phyloP scores from a whole-genome alignment of 2,797 vertebrate species.

The Propithecus deckenii region DNA sequence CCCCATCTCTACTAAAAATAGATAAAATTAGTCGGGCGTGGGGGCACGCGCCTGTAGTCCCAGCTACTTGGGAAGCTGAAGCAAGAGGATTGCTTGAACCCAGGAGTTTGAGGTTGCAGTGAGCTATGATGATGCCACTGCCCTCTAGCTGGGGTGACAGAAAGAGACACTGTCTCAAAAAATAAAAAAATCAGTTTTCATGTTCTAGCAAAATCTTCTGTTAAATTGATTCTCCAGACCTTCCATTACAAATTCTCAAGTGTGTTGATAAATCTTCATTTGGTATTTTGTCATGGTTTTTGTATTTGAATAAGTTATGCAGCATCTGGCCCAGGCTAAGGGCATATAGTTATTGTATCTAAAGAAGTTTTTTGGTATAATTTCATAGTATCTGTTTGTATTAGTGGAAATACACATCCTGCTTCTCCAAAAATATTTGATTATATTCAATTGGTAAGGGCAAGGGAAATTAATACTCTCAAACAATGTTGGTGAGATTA shows the following conservation, averaged over 20 bases:
- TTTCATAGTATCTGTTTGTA: background rate
- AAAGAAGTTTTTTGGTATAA: background rate
- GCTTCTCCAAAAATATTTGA: background rate
- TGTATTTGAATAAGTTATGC: constrained; percentile 76
- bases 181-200: background rate
- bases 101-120: no score
- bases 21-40: no score
- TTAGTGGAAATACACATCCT: background rate
- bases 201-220: constrained; percentile 13
- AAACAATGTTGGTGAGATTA: background rate
- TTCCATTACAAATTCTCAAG: constrained; percentile 42
- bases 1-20: no score
- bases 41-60: no score
- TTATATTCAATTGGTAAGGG: background rate
- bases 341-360: constrained; percentile 51
- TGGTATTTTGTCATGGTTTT: constrained; percentile 55
- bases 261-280: constrained; percentile 55
- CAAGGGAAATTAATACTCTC: background rate
- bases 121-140: no score
- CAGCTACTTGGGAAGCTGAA: no score
- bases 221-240: constrained; percentile 56
- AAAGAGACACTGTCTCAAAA: background rate
- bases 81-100: no score
- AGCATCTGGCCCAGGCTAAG: constrained; percentile 53
- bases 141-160: no score